These are phyloP conservation scores for Albula glossodonta DNA, from an alignment of 2,113 vertebrate genomes.

Conservation along the genomic window DNA sequence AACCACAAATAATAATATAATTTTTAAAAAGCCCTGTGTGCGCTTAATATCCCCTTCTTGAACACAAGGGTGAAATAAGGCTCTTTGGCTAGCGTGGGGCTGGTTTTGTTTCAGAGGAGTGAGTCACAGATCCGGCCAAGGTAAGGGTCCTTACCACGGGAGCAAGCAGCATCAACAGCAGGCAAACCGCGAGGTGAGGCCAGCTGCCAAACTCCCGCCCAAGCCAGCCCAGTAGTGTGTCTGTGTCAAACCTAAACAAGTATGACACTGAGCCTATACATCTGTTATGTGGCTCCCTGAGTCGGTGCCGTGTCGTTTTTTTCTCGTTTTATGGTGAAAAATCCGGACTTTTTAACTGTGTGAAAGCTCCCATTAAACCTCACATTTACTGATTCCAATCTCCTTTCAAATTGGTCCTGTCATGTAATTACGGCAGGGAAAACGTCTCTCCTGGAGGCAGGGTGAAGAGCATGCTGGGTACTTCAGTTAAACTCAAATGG, in stretches of 20 bases:
- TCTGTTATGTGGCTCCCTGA: conserved; percentile 35
- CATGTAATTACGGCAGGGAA: conserved; percentile 26
- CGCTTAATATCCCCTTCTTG: neutral
- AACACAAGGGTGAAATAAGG: neutral
- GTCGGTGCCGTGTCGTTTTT: neutral
- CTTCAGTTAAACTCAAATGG: neutral
- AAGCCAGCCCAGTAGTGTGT: conserved; percentile 34
- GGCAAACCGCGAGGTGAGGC: neutral
- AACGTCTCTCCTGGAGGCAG: neutral
- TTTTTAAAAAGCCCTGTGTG: neutral
- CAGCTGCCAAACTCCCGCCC: conserved; percentile 20
- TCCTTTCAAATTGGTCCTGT: conserved; percentile 18
- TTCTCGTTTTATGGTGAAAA: neutral
- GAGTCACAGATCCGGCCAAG: conserved; percentile 32
- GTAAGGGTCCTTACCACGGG: conserved; percentile 16
- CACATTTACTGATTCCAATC: conserved; percentile 35
- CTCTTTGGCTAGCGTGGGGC: neutral
- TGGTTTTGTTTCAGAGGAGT: neutral
- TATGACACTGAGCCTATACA: conserved; percentile 38
- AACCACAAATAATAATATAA: neutral
- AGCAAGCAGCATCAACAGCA: conserved; percentile 11
- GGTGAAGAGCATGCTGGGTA: neutral
- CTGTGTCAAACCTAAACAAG: conserved; percentile 42
- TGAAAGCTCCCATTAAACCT: conserved; percentile 36
- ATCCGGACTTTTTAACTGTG: conserved; percentile 7